Evolutionary conservation across 2,797 vertebrate species (phyloP), one percentile per base, ranked within the genome.

Genomic region (Coluber constrictor): DNA sequence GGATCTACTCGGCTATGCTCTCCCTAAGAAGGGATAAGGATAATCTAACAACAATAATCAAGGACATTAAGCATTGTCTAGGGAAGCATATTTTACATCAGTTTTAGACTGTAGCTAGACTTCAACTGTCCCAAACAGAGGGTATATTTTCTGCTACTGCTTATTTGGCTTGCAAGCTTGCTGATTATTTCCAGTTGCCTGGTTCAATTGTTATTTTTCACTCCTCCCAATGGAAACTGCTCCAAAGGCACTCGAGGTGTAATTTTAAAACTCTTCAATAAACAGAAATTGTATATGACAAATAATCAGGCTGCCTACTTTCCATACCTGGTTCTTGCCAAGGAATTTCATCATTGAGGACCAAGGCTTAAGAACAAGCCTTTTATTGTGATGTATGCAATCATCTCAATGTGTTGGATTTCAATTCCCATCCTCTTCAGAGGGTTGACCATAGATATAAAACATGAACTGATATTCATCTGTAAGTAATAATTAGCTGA

Each of bases 171-270:
- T 91, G 93, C 92, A 92, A 92, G 93, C 32, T 86, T 94, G 92
- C 63, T 66, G 88, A 86, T 94, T 93, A 88, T 90, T 96, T 95
- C 93, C 93, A 94, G 93, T 91, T 70, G 90, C 94, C 93, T 93
- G 8, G 86, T 54, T 37, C 92, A 86, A 87, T 91, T 92, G 94
- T 93, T 87, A 66, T 25, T 94, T 96, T 95, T 94, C 94, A 70
- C 90, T 95, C 94, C 95, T 97, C 89, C 4, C 90, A 94, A 93
- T 95, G 94, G 94, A 96, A 95, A 95, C 87, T 87, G 0, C 86
- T 93, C 56, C 93, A 74, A 63, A 92, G 70, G 16, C 66, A 59
- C 70, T 59, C 93, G 57, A n/a, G 27, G 70, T 90, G 92, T 59
- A 63, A 89, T 91, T 93, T 94, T 90, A 94, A 90, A 91, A 94